Base-by-base conservation (phyloP, 2,113 vertebrate genomes). In the Neotragus pygmaeus region DNA sequence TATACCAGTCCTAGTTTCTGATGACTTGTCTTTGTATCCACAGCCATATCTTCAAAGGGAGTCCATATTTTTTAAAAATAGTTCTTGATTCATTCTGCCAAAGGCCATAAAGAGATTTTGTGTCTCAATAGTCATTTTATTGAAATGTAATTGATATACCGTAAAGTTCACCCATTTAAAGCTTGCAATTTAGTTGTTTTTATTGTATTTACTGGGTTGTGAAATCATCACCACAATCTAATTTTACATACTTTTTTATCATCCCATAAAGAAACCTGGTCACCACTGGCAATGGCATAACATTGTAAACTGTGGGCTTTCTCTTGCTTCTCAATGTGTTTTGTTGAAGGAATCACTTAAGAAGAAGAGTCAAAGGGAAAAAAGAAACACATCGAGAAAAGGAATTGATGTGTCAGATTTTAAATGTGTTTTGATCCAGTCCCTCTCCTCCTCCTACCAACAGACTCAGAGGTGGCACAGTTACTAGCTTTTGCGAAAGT, bases 1-100 rank as follows among this genome's bases (percentile, higher is more conserved):
- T 70, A 84, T 89, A 95, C 96, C 86, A 93, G 78, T 98, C n/a
- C 96, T 92, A 92, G 95, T 97, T 97, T 97, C 98, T 98, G 97
- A 97, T 91, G 87, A 97, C 96, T 85, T 94, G 89, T 96, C 94
- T 98, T 98, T 96, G 94, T 88, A 66, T 95, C 91, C 96, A 93
- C 83, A 95, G 85, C 94, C 96, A 96, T 88, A 94, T 98, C 91
- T 98, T 95, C 87, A 92, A 85, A 88, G 89, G 88, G 94, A 97
- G 96, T 95, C 90, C 8, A 47, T 84, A 94, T 94, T 97, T n/a
- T n/a, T n/a, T n/a, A n/a, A 96, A 97, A 98, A 97, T 95, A 97
- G 84, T 83, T 94, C 91, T 55, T 89, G 90, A 77, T 64, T 96
- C 2, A 57, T 90, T 83, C 85, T 82, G 75, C 39, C 70, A 81